Conservation (phyloP, 1,140 invertebrate species). For the Metaphire vulgaris region DNA sequence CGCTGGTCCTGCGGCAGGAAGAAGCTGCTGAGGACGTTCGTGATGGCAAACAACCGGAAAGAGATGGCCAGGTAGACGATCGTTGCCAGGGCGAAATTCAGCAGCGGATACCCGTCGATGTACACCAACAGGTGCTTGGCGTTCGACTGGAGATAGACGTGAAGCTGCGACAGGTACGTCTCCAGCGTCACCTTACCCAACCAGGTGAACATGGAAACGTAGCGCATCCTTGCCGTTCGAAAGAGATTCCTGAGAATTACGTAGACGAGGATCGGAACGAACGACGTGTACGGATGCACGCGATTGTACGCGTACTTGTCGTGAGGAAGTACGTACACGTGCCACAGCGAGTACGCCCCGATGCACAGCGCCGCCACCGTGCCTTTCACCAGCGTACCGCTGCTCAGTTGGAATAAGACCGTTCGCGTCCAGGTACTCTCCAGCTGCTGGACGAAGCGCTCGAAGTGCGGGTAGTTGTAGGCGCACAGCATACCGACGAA, state of each 20-base stretch:
- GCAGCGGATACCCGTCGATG: conserved; percentile 35
- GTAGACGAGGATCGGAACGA: conserved; percentile 36
- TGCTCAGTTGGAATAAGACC: background rate
- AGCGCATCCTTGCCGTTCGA: conserved; percentile 1
- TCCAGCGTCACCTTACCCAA: conserved; percentile 42
- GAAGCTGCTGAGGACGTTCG: conserved; percentile 34
- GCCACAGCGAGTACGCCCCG: conserved; percentile 32
- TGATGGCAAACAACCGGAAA: conserved; percentile 36
- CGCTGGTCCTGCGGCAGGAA: conserved; percentile 35
- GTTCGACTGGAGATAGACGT: conserved; percentile 41
- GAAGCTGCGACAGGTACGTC: conserved; percentile 42
- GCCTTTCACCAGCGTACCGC: conserved; percentile 19
- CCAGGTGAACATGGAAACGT: conserved; percentile 34
- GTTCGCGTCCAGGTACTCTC: background rate
- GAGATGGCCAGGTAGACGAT: conserved; percentile 37
- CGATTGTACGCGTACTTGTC: conserved; percentile 39
- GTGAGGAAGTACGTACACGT: conserved; percentile 30
- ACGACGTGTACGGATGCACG: conserved; percentile 37
- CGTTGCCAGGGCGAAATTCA: conserved; percentile 38
- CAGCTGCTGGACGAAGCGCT: conserved; percentile 32
- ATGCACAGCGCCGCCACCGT: conserved; percentile 20
- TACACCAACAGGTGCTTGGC: conserved; percentile 37
- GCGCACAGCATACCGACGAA: conserved; percentile 42
- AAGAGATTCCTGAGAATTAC: conserved; percentile 37
- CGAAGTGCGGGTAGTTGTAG: conserved; percentile 42